These are phyloP conservation scores for Cantharis flavilabris DNA, from an alignment of 2,888 invertebrate species.

Conservation along the genomic window DNA sequence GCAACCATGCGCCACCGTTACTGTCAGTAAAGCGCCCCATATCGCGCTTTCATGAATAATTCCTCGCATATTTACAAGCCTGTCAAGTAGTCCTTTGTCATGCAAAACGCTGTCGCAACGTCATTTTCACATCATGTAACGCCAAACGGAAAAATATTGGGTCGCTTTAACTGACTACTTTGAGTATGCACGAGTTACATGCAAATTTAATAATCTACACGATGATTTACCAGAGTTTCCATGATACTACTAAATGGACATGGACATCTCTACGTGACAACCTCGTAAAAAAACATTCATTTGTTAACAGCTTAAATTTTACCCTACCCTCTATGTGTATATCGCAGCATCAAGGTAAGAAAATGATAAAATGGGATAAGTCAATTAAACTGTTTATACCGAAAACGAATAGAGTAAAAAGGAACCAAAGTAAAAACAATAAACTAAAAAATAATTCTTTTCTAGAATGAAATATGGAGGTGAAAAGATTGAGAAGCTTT, in stretches of 20 bases:
- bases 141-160: slow-evolving; percentile 51
- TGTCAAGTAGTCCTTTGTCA: slow-evolving; percentile 58
- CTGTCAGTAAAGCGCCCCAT: slow-evolving; percentile 53
- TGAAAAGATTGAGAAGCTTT: neutral
- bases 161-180: slow-evolving; percentile 37
- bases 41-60: slow-evolving; percentile 58
- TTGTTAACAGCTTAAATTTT: neutral
- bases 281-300: neutral
- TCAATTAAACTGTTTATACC: neutral
- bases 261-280: slow-evolving; percentile 23
- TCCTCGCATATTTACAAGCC: slow-evolving; percentile 58
- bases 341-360: neutral
- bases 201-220: slow-evolving; percentile 36
- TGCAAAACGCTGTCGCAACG: slow-evolving; percentile 58
- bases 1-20: slow-evolving; percentile 52
- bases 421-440: neutral
- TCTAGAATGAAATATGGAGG: neutral
- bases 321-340: too few species aligned
- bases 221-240: slow-evolving; percentile 22
- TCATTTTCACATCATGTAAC: slow-evolving; percentile 56
- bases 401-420: neutral
- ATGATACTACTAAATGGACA: slow-evolving; percentile 29
- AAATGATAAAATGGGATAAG: neutral
- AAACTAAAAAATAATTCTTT: neutral
- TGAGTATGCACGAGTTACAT: slow-evolving; percentile 34